Percentiles rank a stretch among this genome's conserved stretches.
Conservation (phyloP, 2,113 vertebrate genomes). For the Xiphorhynchus elegans region DNA sequence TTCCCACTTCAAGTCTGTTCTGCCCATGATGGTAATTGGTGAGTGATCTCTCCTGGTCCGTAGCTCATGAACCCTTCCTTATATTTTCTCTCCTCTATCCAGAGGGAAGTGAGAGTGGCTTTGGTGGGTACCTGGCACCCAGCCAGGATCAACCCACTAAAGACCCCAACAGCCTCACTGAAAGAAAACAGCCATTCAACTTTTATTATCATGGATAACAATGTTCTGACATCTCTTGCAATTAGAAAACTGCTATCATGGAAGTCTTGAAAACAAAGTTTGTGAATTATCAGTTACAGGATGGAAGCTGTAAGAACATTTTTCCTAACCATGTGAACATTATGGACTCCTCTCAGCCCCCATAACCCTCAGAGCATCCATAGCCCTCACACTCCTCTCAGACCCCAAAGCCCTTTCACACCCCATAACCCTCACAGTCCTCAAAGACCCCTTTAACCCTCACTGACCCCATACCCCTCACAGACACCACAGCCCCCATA, state of each 20-base stretch:
- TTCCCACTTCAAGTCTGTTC: not conserved
- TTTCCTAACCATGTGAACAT: not conserved
- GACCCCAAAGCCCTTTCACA: not conserved
- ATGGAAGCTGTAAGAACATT: not conserved
- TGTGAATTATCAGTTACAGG: not conserved
- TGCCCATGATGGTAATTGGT: not conserved
- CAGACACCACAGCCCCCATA: too few species aligned
- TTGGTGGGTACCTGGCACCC: not conserved
- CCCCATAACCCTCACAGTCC: not conserved
- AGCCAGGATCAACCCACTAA: not conserved
- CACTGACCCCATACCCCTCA: not conserved
- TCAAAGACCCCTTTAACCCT: not conserved
- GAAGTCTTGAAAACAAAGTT: not conserved
- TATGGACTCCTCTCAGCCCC: not conserved
- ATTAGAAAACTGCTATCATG: not conserved
- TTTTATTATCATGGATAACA: rapidly evolving
- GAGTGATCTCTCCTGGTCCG: not conserved
- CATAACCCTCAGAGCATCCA: not conserved
- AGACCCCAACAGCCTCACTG: not conserved
- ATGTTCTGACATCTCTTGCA: not conserved
- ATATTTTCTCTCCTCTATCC: not conserved
- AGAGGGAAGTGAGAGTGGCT: not conserved
- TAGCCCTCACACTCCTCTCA: not conserved
- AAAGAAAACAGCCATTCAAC: not conserved
- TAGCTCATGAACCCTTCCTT: not conserved